Evolutionary conservation across 2,888 invertebrate species (phyloP).

Genomic region (Tortrix viridana): DNA sequence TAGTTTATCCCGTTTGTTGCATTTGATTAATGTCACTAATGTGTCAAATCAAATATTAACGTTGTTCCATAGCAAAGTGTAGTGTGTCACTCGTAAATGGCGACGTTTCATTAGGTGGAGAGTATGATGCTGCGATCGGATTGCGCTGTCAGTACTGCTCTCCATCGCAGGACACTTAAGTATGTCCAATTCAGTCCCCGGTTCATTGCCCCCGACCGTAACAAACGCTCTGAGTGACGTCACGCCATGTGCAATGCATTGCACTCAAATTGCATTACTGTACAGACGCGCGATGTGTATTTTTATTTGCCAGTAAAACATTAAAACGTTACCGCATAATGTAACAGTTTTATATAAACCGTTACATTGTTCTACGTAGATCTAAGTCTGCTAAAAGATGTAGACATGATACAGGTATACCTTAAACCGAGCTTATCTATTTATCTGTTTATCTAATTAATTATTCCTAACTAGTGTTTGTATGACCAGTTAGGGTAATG

Average conservation of each 20-base stretch:
- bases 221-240: constrained; percentile 74
- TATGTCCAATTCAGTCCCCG: constrained; percentile 74
- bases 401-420: constrained; percentile 1
- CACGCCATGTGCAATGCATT: constrained; percentile 69
- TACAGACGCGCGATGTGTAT: constrained; percentile 39
- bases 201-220: constrained; percentile 75
- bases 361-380: constrained; percentile 12
- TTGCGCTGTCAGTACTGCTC: constrained; percentile 58
- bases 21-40: neutral
- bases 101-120: constrained; percentile 16
- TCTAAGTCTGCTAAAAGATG: constrained; percentile 4
- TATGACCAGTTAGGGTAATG: constrained; percentile 7
- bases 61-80: neutral
- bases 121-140: constrained; percentile 64
- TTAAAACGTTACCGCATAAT: neutral
- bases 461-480: neutral
- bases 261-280: constrained; percentile 67
- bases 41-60: neutral
- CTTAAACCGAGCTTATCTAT: neutral
- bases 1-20: neutral
- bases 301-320: constrained; percentile 29
- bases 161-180: constrained; percentile 70
- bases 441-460: constrained; percentile 19
- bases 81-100: neutral
- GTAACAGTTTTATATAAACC: too few relatives aligned